These are phyloP conservation scores for Lipophrys pholis DNA, from an alignment of 2,113 vertebrate genomes.

Conservation along the genomic window DNA sequence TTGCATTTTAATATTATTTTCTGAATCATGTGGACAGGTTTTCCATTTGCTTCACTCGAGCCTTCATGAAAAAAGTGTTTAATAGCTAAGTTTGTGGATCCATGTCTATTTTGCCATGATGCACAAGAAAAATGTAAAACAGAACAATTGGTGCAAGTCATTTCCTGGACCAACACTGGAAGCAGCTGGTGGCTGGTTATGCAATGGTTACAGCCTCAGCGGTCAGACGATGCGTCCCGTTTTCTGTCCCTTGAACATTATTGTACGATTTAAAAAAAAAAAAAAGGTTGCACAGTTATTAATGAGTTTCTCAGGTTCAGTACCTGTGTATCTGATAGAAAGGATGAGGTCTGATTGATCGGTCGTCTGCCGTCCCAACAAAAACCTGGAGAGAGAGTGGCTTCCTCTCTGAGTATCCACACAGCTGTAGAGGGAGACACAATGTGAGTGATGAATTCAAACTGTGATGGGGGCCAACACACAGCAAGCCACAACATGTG, in stretches of 20 bases:
- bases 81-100: too few relatives aligned
- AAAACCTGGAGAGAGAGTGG: conserved; percentile 93
- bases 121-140: too few relatives aligned
- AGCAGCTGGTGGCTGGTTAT: conserved; percentile 47
- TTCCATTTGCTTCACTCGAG: too few relatives aligned
- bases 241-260: conserved; percentile 4
- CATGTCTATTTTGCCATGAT: too few relatives aligned
- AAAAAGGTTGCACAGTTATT: not conserved
- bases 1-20: too few relatives aligned
- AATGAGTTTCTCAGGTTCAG: not conserved
- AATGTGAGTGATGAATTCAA: conserved; percentile 22
- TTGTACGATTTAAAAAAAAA: not conserved
- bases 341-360: conserved; percentile 90
- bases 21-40: too few relatives aligned
- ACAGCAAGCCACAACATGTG: not conserved
- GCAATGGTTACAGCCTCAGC: conserved; percentile 32
- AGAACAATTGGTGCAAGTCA: conserved; percentile 11
- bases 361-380: conserved; percentile 92
- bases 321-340: conserved; percentile 94
- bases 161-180: conserved; percentile 19
- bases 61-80: too few relatives aligned
- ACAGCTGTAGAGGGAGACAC: conserved; percentile 78
- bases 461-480: conserved; percentile 43
- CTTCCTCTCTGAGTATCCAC: conserved; percentile 89
- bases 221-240: conserved; percentile 2